Evolutionary conservation across 2,888 invertebrate genomes (phyloP), one percentile per base, ranked within the genome.

Genomic region (Orchesellides sinensis): DNA sequence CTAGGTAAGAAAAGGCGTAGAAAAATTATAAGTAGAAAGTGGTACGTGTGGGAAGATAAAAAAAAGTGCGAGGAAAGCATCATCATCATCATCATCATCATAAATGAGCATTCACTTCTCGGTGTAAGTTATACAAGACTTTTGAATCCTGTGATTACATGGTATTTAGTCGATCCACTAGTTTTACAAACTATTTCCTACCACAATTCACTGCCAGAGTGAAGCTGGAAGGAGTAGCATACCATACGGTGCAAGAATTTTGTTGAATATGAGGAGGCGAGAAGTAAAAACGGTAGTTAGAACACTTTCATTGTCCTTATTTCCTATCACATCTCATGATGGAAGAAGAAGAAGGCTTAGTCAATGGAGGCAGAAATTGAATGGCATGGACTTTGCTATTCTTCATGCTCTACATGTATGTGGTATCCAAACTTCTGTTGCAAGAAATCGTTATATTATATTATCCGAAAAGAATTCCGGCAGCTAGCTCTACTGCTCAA

Each of bases 81-180:
- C 49, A 49, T 49, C 17, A 8, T 49, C 21, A 49, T 49, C 54
- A 54, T 59, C 59, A 59, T 29, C 29, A 59, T 32, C 59, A 8
- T 59, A 10, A 59, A 4, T 47, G n/a, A 5, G 59, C 59, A 17
- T 32, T 21, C 21, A 54, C 35, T 12, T 35, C 8, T 35, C 35
- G 35, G 35, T 4, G 45, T 14, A 65, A 65, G 40, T 65, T 65
- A n/a, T 19, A 32, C 63, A 40, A 17, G 35, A 23, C 40, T 35
- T 65, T 65, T 65, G 65, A 65, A 65, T 65, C 65, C 65, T 25
- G 40, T 65, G 65, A 65, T 65, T 65, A 45, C 65, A 45, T 32
- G 40, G 21, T 40, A 40, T 65, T 45, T 65, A 65, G 65, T 40
- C 23, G 40, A 65, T 40, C 45, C 40, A 35, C 59, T 32, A 54